These are phyloP conservation scores for Karalla daura DNA, from an alignment of 2,797 vertebrate genomes.

Conservation along the genomic window DNA sequence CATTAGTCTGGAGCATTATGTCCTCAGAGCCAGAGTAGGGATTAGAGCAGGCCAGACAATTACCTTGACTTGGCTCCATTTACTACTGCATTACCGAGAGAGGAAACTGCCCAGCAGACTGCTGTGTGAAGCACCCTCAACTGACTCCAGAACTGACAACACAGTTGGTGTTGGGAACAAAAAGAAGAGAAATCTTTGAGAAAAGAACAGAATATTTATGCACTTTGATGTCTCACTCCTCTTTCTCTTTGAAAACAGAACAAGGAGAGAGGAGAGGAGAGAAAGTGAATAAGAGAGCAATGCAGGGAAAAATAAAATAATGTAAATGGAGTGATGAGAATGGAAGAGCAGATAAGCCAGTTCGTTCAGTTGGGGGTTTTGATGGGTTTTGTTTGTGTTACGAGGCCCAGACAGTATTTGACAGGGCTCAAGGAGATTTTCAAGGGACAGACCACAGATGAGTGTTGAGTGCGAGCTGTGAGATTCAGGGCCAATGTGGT, in stretches of 20 bases:
- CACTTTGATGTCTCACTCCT: conserved; percentile 47
- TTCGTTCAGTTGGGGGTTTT: conserved; percentile 38
- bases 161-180: conserved; percentile 1
- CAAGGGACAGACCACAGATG: conserved; percentile 42
- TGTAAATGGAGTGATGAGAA: conserved; percentile 41
- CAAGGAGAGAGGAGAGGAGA: conserved; percentile 33
- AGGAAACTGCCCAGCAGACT: conserved; percentile 30
- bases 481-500: conserved; percentile 40
- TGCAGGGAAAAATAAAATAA: conserved; percentile 3
- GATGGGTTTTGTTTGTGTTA: conserved; percentile 49
- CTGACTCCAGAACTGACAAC: conserved; percentile 42
- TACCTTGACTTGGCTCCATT: conserved; percentile 68
- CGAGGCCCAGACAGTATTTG: conserved; percentile 30
- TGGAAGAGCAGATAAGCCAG: conserved; percentile 41
- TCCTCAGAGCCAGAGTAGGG: conserved; percentile 49
- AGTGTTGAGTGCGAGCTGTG: conserved; percentile 28
- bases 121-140: conserved; percentile 32
- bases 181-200: conserved; percentile 7
- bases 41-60: conserved; percentile 70
- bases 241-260: conserved; percentile 57
- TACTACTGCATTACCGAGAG: conserved; percentile 59
- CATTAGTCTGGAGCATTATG: conserved; percentile 36
- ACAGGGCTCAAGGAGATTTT: conserved; percentile 46
- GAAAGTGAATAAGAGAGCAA: conserved; percentile 21
- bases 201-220: conserved; percentile 46